A percentile compares a stretch with the other conserved stretches of the same genome.
Evolutionary conservation across 1,140 invertebrate genomes (phyloP).

Genomic region (Centruroides sculpturatus): DNA sequence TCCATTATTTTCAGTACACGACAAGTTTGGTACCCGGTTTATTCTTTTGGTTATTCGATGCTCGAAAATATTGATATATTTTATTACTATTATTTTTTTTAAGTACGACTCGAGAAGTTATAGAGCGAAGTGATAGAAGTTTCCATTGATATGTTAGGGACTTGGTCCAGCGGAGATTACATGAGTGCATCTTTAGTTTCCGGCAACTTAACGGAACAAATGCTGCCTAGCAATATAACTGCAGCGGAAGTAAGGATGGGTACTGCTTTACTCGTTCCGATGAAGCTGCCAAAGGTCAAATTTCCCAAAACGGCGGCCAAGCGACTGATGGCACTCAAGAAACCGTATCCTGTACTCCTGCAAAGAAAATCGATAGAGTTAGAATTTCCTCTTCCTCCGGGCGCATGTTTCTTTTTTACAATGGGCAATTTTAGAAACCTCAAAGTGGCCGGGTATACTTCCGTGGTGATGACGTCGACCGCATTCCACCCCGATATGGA

Average conservation of each 20-base stretch:
- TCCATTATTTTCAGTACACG: too few relatives aligned
- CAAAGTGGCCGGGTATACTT: constrained; percentile 35
- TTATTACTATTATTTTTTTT: too few relatives aligned
- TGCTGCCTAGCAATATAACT: constrained; percentile 30
- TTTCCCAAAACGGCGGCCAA: constrained; percentile 35
- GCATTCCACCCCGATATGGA: constrained; percentile 35
- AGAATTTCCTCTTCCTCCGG: too few relatives aligned
- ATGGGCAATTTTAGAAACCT: constrained; percentile 24
- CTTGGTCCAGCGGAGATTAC: constrained; percentile 1
- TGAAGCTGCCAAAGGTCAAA: constrained; percentile 31
- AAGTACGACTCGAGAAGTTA: too few relatives aligned
- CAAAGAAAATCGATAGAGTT: constrained; percentile 3
- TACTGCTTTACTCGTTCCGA: constrained; percentile 30
- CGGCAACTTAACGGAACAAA: constrained; percentile 28
- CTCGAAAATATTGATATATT: too few relatives aligned
- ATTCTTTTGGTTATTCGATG: too few relatives aligned
- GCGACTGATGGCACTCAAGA: constrained; percentile 29
- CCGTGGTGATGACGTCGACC: constrained; percentile 33
- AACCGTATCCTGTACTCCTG: constrained; percentile 36
- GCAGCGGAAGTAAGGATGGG: constrained; percentile 34
- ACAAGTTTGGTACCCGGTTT: too few relatives aligned
- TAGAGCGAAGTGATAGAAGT: too few relatives aligned
- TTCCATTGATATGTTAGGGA: too few relatives aligned
- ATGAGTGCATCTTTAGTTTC: constrained; percentile 28
- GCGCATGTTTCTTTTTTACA: too few relatives aligned